Percentiles rank a stretch among this genome's conserved stretches.
Evolutionary conservation across 1,140 invertebrate species (phyloP).

Genomic region (Palaemon carinicauda): DNA sequence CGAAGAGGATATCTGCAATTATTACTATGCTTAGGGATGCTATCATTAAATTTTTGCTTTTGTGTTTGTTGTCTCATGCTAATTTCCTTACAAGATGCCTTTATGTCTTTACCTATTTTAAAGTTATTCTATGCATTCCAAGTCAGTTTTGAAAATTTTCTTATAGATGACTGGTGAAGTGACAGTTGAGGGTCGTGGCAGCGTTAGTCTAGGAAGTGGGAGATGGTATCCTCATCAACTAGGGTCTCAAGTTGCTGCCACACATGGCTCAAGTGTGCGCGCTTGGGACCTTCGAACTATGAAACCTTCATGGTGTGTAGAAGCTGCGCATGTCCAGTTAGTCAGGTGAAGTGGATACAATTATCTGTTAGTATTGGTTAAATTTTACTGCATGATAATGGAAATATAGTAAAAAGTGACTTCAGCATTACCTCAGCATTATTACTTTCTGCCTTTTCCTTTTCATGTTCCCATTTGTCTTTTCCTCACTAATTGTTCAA

Average conservation of each 20-base stretch:
- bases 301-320: constrained; percentile 82
- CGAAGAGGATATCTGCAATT: no score
- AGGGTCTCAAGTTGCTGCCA: constrained; percentile 81
- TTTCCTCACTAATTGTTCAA: no score
- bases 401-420: no score
- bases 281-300: constrained; percentile 86
- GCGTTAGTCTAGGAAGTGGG: constrained; percentile 65
- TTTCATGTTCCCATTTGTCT: no score
- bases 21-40: no score
- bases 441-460: no score
- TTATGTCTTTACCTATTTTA: not conserved
- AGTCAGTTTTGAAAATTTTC: constrained; percentile 62
- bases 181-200: constrained; percentile 35
- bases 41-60: no score
- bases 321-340: constrained; percentile 86
- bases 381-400: not conserved
- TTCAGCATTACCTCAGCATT: no score
- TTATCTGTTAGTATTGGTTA: not conserved
- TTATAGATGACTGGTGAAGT: constrained; percentile 66
- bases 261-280: constrained; percentile 83
- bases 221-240: constrained; percentile 96
- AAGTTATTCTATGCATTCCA: not conserved
- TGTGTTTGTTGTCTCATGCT: no score
- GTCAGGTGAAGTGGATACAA: constrained; percentile 68
- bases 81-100: not conserved